These are phyloP conservation scores for Drosophila pallidifrons DNA, from an alignment of 1,140 invertebrate species.

Conservation along the genomic window DNA sequence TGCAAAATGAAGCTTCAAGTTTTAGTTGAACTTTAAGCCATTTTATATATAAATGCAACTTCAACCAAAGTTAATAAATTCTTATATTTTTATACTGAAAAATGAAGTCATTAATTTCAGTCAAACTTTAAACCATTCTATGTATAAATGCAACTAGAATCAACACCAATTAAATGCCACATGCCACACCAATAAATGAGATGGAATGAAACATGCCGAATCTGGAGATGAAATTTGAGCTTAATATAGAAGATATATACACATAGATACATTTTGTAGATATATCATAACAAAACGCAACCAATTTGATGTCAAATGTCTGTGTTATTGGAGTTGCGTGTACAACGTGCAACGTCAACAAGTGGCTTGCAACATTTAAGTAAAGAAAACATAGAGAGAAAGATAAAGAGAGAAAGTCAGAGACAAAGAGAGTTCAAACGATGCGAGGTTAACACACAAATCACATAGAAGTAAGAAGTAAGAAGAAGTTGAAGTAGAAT, in stretches of 20 bases:
- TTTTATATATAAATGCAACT: too few species aligned
- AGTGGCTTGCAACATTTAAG: neutral
- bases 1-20: too few species aligned
- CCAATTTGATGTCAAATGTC: neutral
- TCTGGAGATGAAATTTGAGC: neutral
- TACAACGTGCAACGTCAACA: neutral
- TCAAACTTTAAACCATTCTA: too few species aligned
- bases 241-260: neutral
- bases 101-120: too few species aligned
- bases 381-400: neutral
- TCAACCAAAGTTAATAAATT: too few species aligned
- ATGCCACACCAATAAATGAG: constrained; percentile 6
- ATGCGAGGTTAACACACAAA: neutral
- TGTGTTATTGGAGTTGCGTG: neutral
- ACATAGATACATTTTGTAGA: too few species aligned
- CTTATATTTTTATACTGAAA: too few species aligned
- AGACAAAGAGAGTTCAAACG: constrained; percentile 7
- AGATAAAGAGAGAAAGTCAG: constrained; percentile 1
- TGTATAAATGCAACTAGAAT: neutral
- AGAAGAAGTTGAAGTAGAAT: constrained; percentile 2
- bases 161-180: neutral
- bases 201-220: constrained; percentile 15
- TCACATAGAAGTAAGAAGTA: neutral
- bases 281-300: neutral
- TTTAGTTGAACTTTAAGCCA: too few species aligned